These are phyloP conservation scores for Ascaphus truei DNA, from an alignment of 2,113 vertebrate genomes.

Conservation along the genomic window DNA sequence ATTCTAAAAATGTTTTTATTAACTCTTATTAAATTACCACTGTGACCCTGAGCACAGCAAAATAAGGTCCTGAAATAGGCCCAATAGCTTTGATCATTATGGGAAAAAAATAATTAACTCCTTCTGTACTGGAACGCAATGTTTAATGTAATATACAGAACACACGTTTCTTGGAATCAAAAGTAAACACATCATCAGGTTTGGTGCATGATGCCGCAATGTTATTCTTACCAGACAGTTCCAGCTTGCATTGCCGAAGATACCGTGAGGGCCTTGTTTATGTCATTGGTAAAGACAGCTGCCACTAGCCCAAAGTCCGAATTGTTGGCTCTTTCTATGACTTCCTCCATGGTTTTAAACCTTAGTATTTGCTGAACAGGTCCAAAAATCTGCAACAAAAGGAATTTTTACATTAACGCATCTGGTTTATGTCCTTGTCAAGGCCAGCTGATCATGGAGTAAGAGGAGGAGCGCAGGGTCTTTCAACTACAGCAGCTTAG, in stretches of 20 bases:
- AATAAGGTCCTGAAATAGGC: neutral
- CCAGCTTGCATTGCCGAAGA: constrained; percentile 94
- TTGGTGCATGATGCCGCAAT: neutral
- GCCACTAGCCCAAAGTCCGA: constrained; percentile 89
- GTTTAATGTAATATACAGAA: neutral
- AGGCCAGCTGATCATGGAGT: no score
- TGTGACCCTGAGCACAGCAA: neutral
- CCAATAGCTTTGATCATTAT: neutral
- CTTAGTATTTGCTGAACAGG: constrained; percentile 96
- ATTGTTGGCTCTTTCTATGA: constrained; percentile 94
- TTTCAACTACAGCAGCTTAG: no score
- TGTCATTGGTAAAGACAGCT: constrained; percentile 92
- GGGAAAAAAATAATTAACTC: neutral
- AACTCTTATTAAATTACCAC: neutral
- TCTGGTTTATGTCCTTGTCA: no score
- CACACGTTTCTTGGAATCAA: neutral
- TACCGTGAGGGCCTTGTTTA: constrained; percentile 92
- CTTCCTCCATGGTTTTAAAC: constrained; percentile 96
- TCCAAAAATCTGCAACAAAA: constrained; percentile 85
- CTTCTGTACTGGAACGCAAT: neutral
- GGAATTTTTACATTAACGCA: neutral
- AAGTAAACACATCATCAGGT: no score
- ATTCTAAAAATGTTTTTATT: neutral
- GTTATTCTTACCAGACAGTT: constrained; percentile 86
- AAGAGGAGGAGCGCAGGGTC: no score